Evolutionary conservation across 1,140 invertebrate species (phyloP).

Genomic region (Coelopa frigida): DNA sequence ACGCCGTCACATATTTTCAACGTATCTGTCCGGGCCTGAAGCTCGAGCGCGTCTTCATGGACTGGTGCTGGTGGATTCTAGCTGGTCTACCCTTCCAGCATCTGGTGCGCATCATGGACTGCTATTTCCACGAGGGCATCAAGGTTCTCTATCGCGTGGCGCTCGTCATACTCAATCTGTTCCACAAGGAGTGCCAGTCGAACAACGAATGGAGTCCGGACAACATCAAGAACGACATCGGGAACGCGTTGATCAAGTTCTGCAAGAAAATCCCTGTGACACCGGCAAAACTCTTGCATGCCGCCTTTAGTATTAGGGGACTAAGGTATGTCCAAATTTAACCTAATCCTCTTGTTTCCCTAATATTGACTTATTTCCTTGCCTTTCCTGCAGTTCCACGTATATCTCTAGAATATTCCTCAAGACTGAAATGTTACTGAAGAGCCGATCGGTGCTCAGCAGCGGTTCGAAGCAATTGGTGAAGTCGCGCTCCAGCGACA

Average conservation of each 20-base stretch:
- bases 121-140: slow-evolving; percentile 93
- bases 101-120: slow-evolving; percentile 92
- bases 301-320: slow-evolving; percentile 86
- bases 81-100: slow-evolving; percentile 87
- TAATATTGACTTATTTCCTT: neutral
- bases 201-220: slow-evolving; percentile 70
- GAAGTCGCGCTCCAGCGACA: slow-evolving; percentile 75
- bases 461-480: slow-evolving; percentile 60
- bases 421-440: slow-evolving; percentile 86
- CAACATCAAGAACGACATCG: slow-evolving; percentile 73
- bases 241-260: slow-evolving; percentile 74
- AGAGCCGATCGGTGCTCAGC: slow-evolving; percentile 65
- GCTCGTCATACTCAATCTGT: slow-evolving; percentile 83
- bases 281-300: slow-evolving; percentile 77
- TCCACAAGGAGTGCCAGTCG: slow-evolving; percentile 72
- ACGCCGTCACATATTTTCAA: slow-evolving; percentile 71
- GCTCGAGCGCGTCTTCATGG: slow-evolving; percentile 70
- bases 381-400: slow-evolving; percentile 58
- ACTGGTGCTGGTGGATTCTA: slow-evolving; percentile 97
- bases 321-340: too few relatives aligned
- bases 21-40: slow-evolving; percentile 60
- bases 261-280: slow-evolving; percentile 82
- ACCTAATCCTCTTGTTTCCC: neutral
- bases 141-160: slow-evolving; percentile 89
- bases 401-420: slow-evolving; percentile 87